A percentile compares a stretch with the other conserved stretches of the same genome.
Evolutionary conservation across 2,113 vertebrate species (phyloP).

Genomic region (Seriola quinqueradiata): DNA sequence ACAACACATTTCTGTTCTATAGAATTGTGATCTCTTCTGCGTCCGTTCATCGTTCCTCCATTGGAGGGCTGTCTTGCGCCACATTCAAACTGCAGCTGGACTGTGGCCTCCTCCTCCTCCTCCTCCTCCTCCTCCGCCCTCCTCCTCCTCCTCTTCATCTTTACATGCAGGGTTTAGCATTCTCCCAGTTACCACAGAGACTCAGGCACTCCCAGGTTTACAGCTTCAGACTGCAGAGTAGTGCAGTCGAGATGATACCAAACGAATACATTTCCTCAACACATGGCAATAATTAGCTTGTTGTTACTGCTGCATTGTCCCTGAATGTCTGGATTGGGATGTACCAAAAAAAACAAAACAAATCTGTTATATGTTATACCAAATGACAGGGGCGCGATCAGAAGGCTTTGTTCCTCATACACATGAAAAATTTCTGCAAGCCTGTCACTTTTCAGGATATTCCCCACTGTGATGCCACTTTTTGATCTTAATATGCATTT

Average conservation of each 20-base stretch:
- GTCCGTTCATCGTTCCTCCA: constrained; percentile 34
- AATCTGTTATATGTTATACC: constrained; percentile 14
- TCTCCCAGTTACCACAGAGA: constrained; percentile 55
- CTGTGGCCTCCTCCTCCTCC: constrained; percentile 4
- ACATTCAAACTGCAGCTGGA: not conserved
- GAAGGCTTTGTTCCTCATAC: constrained; percentile 13
- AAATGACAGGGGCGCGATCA: constrained; percentile 2
- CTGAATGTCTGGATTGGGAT: constrained; percentile 19
- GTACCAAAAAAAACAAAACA: constrained; percentile 9
- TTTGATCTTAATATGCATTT: constrained; percentile 14
- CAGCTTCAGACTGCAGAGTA: constrained; percentile 42
- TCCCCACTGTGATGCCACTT: not conserved
- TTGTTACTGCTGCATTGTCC: constrained; percentile 18
- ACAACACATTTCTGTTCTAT: constrained; percentile 11
- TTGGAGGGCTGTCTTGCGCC: constrained; percentile 74
- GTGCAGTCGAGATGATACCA: constrained; percentile 10
- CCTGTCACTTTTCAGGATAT: constrained; percentile 7
- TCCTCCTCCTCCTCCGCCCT: constrained; percentile 9
- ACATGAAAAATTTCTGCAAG: constrained; percentile 10
- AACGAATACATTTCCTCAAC: constrained; percentile 55
- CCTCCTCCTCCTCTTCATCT: constrained; percentile 12
- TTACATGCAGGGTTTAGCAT: constrained; percentile 51
- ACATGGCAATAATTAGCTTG: constrained; percentile 59
- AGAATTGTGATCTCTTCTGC: not conserved
- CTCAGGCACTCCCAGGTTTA: constrained; percentile 46